Base-by-base conservation (phyloP, 2,888 invertebrate species). In the Apotomis betuletana region DNA sequence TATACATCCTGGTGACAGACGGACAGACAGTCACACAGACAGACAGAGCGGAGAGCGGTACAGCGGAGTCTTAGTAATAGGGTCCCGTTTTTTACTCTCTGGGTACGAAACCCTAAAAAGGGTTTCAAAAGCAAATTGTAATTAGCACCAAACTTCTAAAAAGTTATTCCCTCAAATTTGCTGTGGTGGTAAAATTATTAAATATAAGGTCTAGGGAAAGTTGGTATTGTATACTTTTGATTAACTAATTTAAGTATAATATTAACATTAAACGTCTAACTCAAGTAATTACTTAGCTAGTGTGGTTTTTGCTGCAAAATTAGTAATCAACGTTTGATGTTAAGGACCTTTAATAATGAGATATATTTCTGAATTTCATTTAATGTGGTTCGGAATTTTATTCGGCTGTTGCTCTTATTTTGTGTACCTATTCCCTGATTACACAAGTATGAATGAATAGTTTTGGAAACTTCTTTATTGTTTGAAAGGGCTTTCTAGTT, bases 181-280 rank as follows among this genome's bases (percentile, higher is more conserved):
- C 27, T 27, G 36, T 64, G 10, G 63, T 15, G 54, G 63, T 44
- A 41, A 15, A 5, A 13, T 64, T 64, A 54, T 44, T 54, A 44
- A 44, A 38, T 36, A 51, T 51, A 3, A n/a, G 38, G 13, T n/a
- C 41, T 41, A 3, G 41, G 6, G n/a, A 54, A 49, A 49, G 9
- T 49, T 9, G 5, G 1, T 49, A n/a, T 54, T 54, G 1, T 6
- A 44, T 36, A 15, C 44, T 64, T 64, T 54, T 38, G 64, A 27
- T 54, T 10, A 15, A 38, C 49, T 54, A 52, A 52, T 63, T 63
- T 38, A 41, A 27, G 27, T 27, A 27, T 27, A 27, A 27, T 1
- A 27, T 9, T 15, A 61, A 36, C n/a, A 27, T 27, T 27, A 41
- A 36, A 10, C 27, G 10, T 36, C 5, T 10, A 27, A 36, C 55